A percentile compares a stretch with the other conserved stretches of the same genome.
These are phyloP conservation scores for Heliconius himera DNA, from an alignment of 1,140 invertebrate species.

Conservation along the genomic window DNA sequence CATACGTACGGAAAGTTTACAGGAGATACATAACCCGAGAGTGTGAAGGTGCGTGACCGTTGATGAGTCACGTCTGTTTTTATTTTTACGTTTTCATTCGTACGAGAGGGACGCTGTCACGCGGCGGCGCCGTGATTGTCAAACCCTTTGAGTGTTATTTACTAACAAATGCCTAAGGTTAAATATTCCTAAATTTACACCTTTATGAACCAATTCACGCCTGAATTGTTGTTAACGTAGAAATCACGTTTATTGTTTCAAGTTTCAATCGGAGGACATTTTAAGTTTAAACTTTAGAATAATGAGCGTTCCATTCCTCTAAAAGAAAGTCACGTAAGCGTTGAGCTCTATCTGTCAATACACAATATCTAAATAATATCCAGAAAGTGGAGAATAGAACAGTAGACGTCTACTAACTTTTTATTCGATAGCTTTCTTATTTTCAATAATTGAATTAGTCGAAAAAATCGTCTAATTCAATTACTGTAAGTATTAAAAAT, in stretches of 20 bases:
- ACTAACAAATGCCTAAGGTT: background rate
- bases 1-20: conserved; percentile 36
- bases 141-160: background rate
- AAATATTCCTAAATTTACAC: background rate
- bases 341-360: no score
- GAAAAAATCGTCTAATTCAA: no score
- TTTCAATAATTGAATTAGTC: no score
- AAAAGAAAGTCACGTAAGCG: no score
- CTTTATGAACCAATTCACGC: background rate
- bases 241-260: background rate
- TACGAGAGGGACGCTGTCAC: conserved; percentile 27
- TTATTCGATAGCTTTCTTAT: no score
- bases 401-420: background rate
- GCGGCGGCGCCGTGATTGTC: conserved; percentile 25
- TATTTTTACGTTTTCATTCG: conserved; percentile 47
- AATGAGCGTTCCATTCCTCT: no score
- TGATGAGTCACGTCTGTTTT: conserved; percentile 51
- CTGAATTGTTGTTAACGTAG: background rate
- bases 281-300: no score
- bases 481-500: background rate
- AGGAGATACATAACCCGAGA: conserved; percentile 34
- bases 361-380: no score
- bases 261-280: background rate
- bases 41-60: conserved; percentile 49
- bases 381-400: no score